Conservation (phyloP, 2,888 invertebrate genomes). For the Ferrisia virgata region DNA sequence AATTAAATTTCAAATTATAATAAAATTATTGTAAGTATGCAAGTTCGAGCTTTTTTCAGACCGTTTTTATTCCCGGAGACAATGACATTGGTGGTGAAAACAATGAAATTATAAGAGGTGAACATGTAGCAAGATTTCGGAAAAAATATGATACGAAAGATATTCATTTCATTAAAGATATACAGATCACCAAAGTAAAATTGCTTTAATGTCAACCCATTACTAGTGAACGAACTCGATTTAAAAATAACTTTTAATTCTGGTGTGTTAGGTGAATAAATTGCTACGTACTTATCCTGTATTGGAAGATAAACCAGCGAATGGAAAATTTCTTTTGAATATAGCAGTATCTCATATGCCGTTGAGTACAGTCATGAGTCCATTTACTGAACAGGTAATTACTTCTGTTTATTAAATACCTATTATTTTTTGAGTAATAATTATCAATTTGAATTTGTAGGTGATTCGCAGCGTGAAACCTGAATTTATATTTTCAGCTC, state of each 20-base stretch:
- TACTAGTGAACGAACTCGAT: neutral
- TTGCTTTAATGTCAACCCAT: neutral
- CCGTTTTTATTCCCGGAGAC: slow-evolving; percentile 88
- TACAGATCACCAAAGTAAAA: slow-evolving; percentile 35
- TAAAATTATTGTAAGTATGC: slow-evolving; percentile 4
- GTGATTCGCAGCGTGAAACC: slow-evolving; percentile 65
- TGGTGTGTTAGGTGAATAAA: slow-evolving; percentile 48
- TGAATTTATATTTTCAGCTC: slow-evolving; percentile 67
- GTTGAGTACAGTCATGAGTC: slow-evolving; percentile 58
- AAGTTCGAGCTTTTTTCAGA: slow-evolving; percentile 47
- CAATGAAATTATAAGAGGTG: slow-evolving; percentile 58
- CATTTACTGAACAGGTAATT: slow-evolving; percentile 56
- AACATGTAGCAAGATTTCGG: slow-evolving; percentile 47
- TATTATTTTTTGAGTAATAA: neutral
- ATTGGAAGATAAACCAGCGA: slow-evolving; percentile 11
- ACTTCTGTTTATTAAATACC: neutral
- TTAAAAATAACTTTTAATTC: neutral
- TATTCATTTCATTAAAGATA: slow-evolving; percentile 1
- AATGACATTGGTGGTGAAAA: slow-evolving; percentile 96
- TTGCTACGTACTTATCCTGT: slow-evolving; percentile 48
- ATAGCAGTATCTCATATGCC: slow-evolving; percentile 75
- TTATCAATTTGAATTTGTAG: slow-evolving; percentile 53
- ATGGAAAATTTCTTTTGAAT: neutral
- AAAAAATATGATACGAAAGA: slow-evolving; percentile 42
- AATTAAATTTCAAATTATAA: neutral